Conservation (phyloP, 2,797 vertebrate species). For the Clarias pachynema region DNA sequence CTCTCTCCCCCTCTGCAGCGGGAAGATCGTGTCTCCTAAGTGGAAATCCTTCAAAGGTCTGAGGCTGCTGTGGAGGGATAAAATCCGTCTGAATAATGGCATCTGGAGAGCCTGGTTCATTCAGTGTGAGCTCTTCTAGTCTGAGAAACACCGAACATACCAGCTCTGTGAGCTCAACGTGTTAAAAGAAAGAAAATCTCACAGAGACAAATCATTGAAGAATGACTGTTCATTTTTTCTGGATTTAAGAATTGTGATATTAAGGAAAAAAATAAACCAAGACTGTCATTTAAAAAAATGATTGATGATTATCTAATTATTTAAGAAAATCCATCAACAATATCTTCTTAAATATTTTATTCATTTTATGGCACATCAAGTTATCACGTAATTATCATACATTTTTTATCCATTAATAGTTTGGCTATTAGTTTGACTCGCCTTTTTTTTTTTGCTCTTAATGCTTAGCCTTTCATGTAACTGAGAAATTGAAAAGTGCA, state of each 20-base stretch:
- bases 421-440: neutral
- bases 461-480: neutral
- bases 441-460: too few relatives aligned
- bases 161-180: neutral
- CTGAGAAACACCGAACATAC: neutral
- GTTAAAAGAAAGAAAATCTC: neutral
- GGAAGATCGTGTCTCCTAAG: slow-evolving; percentile 94
- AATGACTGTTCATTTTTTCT: neutral
- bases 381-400: neutral
- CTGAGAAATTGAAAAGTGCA: neutral
- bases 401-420: neutral
- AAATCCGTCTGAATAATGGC: slow-evolving; percentile 97
- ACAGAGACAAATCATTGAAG: neutral
- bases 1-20: slow-evolving; percentile 69
- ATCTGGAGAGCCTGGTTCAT: slow-evolving; percentile 99
- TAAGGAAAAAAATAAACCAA: neutral
- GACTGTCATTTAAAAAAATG: neutral
- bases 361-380: neutral
- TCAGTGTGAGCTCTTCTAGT: slow-evolving; percentile 85
- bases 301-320: too few relatives aligned
- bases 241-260: neutral
- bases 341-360: neutral
- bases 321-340: neutral
- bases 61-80: slow-evolving; percentile 91
- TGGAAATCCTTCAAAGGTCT: slow-evolving; percentile 99